These are phyloP conservation scores for Hydropotes inermis DNA, from an alignment of 2,113 vertebrate genomes.

Conservation along the genomic window DNA sequence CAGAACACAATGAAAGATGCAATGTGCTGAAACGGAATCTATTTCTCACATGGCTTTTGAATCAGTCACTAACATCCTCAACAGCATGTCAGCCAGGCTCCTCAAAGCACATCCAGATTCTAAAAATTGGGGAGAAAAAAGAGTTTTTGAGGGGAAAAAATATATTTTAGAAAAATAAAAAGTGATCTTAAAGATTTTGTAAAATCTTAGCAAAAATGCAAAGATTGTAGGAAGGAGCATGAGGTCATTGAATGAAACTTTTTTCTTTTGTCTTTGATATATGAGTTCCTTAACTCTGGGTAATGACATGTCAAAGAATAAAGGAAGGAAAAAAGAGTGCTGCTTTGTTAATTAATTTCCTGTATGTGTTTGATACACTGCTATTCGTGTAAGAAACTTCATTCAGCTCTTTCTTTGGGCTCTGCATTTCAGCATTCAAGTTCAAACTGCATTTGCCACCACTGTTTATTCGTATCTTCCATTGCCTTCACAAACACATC, in stretches of 20 bases:
- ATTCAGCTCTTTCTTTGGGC: background rate
- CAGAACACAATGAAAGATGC: background rate
- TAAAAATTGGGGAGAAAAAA: background rate
- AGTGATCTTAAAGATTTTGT: background rate
- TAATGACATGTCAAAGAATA: background rate
- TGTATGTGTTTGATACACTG: background rate
- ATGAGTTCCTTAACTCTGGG: background rate
- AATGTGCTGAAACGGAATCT: background rate
- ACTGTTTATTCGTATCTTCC: background rate
- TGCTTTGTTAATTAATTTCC: background rate
- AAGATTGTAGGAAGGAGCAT: background rate
- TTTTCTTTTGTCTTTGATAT: background rate
- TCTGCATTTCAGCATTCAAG: background rate
- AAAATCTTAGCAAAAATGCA: background rate
- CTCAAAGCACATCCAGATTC: background rate
- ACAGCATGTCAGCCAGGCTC: background rate
- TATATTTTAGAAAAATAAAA: background rate
- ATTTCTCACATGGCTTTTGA: background rate
- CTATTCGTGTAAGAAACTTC: background rate
- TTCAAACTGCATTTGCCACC: background rate
- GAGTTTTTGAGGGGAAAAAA: background rate
- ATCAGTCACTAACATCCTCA: background rate
- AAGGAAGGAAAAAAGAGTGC: background rate
- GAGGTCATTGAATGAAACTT: background rate
- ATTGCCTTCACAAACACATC: background rate